Evolutionary conservation across 2,888 invertebrate genomes (phyloP).

Genomic region (Amiota mariae): DNA sequence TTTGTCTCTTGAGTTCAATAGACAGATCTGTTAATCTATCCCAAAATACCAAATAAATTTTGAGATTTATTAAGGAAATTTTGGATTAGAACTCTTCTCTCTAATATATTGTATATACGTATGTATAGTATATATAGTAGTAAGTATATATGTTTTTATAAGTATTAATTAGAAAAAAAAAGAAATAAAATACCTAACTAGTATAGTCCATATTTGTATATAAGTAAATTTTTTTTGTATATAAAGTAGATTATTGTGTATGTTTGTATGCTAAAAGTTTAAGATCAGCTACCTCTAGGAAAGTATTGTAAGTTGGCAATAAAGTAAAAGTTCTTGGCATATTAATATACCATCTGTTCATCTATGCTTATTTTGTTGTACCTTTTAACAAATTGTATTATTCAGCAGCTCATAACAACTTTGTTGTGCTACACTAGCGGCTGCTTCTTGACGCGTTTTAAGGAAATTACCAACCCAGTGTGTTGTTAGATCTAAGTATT

Average conservation of each 20-base stretch:
- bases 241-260: constrained; percentile 19
- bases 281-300: neutral
- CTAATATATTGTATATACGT: constrained; percentile 26
- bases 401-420: constrained; percentile 72
- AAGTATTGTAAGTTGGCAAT: too few relatives aligned
- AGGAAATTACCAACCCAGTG: constrained; percentile 77
- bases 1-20: too few relatives aligned
- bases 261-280: neutral
- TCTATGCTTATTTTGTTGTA: too few relatives aligned
- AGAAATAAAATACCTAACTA: too few relatives aligned
- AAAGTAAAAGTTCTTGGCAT: too few relatives aligned
- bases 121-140: too few relatives aligned
- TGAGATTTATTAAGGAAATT: too few relatives aligned
- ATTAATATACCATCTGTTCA: too few relatives aligned
- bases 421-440: constrained; percentile 50
- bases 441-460: constrained; percentile 69
- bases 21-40: too few relatives aligned
- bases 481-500: constrained; percentile 79
- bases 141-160: too few relatives aligned
- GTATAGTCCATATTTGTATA: neutral
- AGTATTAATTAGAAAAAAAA: neutral
- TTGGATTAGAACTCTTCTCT: neutral
- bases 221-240: neutral
- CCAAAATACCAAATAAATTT: too few relatives aligned
- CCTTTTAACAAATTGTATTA: constrained; percentile 72